Evolutionary conservation across 37 sponge, comb jelly and placozoan species (phyloP).

Genomic region (Haliclona indistincta): DNA sequence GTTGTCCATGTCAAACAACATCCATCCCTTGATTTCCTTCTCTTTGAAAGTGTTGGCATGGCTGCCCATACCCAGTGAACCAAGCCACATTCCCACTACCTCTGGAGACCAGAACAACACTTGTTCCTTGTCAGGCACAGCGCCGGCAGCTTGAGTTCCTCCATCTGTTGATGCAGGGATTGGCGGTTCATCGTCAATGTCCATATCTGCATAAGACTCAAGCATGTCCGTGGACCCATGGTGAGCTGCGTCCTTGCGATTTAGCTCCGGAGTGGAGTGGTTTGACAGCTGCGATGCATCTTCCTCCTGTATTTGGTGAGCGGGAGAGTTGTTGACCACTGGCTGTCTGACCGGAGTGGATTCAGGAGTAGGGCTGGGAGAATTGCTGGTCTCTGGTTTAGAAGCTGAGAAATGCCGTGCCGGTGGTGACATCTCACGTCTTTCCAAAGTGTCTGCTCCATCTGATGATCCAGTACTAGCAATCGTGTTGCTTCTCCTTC

Average conservation of each 20-base stretch:
- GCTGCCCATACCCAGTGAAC: conserved; percentile 24
- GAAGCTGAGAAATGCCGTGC: background rate
- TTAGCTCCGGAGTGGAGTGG: background rate
- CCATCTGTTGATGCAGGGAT: background rate
- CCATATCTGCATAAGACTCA: too few species aligned
- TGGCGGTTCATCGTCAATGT: background rate
- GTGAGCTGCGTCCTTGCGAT: background rate
- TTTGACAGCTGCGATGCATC: background rate
- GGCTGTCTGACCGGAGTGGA: too few species aligned
- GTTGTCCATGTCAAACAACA: conserved; percentile 48
- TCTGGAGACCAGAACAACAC: conserved; percentile 39
- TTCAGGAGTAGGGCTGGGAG: background rate
- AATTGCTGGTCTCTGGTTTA: background rate
- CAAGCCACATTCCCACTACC: conserved; percentile 42
- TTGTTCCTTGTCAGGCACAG: conserved; percentile 8
- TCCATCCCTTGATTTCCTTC: conserved; percentile 34
- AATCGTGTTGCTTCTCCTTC: background rate
- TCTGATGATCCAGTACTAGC: background rate
- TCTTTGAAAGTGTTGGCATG: conserved; percentile 36
- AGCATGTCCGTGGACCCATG: too few species aligned
- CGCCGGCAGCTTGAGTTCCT: background rate
- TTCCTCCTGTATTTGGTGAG: background rate
- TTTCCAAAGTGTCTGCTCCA: background rate
- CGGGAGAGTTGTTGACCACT: too few species aligned
- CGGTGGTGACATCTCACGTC: background rate